phyloP scores from a whole-genome alignment of 2,797 vertebrate species.

The Adrianichthys oophorus region DNA sequence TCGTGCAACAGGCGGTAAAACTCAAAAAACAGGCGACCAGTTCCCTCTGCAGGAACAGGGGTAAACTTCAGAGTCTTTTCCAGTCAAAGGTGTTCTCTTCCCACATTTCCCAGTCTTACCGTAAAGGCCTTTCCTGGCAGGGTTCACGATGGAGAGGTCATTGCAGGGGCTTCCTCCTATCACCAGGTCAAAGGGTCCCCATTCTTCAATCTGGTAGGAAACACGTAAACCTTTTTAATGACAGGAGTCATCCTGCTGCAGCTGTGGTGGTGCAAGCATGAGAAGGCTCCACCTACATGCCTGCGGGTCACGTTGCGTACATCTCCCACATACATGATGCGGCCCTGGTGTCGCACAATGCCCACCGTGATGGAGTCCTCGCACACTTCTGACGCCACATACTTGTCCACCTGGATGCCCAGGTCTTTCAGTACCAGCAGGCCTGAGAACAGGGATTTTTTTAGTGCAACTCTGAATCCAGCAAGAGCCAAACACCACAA shows the following conservation, averaged over 20 bases:
- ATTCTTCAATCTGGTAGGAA: slow-evolving; percentile 85
- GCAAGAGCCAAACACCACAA: too few species aligned
- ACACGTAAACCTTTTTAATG: neutral
- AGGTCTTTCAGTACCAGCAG: slow-evolving; percentile 91
- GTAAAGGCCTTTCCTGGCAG: slow-evolving; percentile 89
- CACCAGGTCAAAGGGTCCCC: slow-evolving; percentile 95
- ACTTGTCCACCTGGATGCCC: slow-evolving; percentile 91
- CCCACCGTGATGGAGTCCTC: slow-evolving; percentile 89
- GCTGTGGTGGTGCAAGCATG: neutral
- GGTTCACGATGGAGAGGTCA: slow-evolving; percentile 89
- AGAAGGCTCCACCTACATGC: slow-evolving; percentile 74
- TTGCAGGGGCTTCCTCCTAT: slow-evolving; percentile 94
- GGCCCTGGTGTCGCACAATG: slow-evolving; percentile 86
- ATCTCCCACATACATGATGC: slow-evolving; percentile 89
- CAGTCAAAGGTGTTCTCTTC: too few species aligned
- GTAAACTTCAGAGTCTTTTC: neutral
- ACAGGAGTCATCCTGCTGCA: neutral
- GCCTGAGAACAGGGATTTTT: slow-evolving; percentile 30
- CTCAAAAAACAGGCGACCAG: slow-evolving; percentile 91
- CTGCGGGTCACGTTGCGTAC: slow-evolving; percentile 89
- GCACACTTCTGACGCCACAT: slow-evolving; percentile 91
- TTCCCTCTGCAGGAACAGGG: slow-evolving; percentile 79
- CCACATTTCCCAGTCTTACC: slow-evolving; percentile 71
- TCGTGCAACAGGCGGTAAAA: slow-evolving; percentile 93
- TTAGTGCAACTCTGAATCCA: too few species aligned